Evolutionary conservation across 1,140 invertebrate species (phyloP).

Genomic region (Aphelinus atriplicis): DNA sequence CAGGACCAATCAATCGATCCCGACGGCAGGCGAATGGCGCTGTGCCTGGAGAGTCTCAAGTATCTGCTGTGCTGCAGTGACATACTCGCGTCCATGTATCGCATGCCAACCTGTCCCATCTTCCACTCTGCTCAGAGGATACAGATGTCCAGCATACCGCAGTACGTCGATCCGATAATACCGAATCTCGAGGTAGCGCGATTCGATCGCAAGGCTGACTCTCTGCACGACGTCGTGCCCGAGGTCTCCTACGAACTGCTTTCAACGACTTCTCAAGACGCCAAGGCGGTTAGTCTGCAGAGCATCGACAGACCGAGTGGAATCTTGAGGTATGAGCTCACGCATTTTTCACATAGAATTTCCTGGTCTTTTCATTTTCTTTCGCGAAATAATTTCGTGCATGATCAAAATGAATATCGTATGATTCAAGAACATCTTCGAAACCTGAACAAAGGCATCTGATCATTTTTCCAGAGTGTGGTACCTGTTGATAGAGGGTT

Average conservation of each 20-base stretch:
- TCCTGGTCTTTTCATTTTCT: no score
- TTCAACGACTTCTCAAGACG: conserved; percentile 63
- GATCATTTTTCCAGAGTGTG: conserved; percentile 70
- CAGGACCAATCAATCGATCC: conserved; percentile 56
- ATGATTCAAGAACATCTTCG: no score
- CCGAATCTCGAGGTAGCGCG: conserved; percentile 77
- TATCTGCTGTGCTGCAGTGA: conserved; percentile 86
- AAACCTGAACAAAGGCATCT: background rate
- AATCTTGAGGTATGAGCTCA: conserved; percentile 72
- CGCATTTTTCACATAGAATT: background rate
- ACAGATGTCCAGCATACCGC: conserved; percentile 79
- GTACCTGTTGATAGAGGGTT: conserved; percentile 89
- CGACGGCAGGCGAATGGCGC: conserved; percentile 53
- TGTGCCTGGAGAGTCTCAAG: conserved; percentile 86
- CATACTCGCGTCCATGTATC: conserved; percentile 91
- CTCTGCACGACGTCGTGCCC: conserved; percentile 58
- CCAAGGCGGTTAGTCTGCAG: conserved; percentile 70
- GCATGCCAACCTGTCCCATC: conserved; percentile 92
- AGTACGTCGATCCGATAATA: conserved; percentile 85
- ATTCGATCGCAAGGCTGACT: conserved; percentile 69
- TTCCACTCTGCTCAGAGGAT: conserved; percentile 91
- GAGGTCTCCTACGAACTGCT: conserved; percentile 72
- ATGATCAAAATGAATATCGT: no score
- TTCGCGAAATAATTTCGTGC: no score
- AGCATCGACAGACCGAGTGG: conserved; percentile 85